These are phyloP conservation scores for Miltochrista miniata DNA, from an alignment of 2,888 invertebrate genomes.

Conservation along the genomic window DNA sequence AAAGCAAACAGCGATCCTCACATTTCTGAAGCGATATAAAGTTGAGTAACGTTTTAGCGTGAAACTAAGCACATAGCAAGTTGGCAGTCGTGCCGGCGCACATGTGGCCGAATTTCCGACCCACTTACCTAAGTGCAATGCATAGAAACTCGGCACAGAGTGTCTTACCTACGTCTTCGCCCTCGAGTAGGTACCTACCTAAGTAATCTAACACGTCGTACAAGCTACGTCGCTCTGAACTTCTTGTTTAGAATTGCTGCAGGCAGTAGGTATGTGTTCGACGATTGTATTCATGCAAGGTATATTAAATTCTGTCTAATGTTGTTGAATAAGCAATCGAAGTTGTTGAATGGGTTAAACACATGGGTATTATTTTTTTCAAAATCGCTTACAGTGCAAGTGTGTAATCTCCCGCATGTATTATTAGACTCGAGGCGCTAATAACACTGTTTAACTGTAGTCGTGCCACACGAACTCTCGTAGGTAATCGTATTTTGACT, in stretches of 20 bases:
- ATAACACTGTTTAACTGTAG: too few relatives aligned
- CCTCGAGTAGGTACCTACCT: neutral
- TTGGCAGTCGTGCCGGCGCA: conserved; percentile 59
- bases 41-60: conserved; percentile 55
- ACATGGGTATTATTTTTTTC: too few relatives aligned
- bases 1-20: conserved; percentile 24
- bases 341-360: neutral
- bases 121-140: conserved; percentile 42
- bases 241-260: conserved; percentile 19
- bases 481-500: too few relatives aligned
- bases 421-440: too few relatives aligned
- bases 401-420: too few relatives aligned
- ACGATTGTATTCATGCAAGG: conserved; percentile 11
- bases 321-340: neutral
- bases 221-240: conserved; percentile 12
- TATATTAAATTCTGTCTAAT: conserved; percentile 2
- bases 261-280: conserved; percentile 17
- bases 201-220: conserved; percentile 27
- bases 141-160: conserved; percentile 30
- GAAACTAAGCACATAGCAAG: conserved; percentile 60
- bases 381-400: too few relatives aligned
- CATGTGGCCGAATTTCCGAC: conserved; percentile 56
- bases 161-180: conserved; percentile 4
- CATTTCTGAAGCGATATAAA: conserved; percentile 40
- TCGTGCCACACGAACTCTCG: too few relatives aligned